A percentile compares a stretch with the other conserved stretches of the same genome.
Conservation (phyloP, 53 echinoderm and acorn worm species). For the Echinometra lucunter region DNA sequence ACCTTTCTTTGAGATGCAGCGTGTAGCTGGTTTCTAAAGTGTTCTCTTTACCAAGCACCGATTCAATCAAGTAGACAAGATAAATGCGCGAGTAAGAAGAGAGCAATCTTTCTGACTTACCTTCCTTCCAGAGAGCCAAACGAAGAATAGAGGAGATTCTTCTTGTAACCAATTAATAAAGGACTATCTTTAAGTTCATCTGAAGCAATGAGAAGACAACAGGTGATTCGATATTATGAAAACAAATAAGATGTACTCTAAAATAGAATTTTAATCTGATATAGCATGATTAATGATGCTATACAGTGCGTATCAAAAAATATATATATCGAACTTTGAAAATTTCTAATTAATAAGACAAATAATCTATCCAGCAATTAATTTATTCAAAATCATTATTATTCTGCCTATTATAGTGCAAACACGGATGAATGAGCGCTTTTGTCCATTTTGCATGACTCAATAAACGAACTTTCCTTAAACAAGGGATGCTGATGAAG, state of each 20-base stretch:
- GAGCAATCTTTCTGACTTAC: neutral
- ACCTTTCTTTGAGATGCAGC: neutral
- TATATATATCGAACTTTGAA: no score
- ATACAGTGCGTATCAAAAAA: no score
- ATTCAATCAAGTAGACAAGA: neutral
- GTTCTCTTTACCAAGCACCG: neutral
- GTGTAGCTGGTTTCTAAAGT: neutral
- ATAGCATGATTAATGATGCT: no score
- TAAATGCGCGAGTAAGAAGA: neutral
- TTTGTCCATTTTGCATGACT: no score
- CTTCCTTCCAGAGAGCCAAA: slow-evolving; percentile 2
- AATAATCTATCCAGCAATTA: no score
- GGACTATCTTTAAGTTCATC: neutral
- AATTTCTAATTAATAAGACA: no score
- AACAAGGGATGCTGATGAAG: no score
- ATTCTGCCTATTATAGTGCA: no score
- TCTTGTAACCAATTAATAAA: neutral
- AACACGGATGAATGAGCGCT: no score
- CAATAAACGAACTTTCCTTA: no score
- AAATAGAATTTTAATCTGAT: slow-evolving; percentile 37
- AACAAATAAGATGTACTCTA: slow-evolving; percentile 2
- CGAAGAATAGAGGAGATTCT: neutral
- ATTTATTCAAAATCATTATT: no score
- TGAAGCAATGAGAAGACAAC: neutral
- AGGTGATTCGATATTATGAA: neutral